Evolutionary conservation across 2,113 vertebrate species (phyloP).

Genomic region (Bos taurus): ARS-UCD2.0 NC_037331.1:19422001-19422500

Average conservation of each 20-base stretch:
- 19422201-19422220: too few relatives aligned
- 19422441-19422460: background rate
- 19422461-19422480: background rate
- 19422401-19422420: background rate
- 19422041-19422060: too few relatives aligned
- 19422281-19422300: background rate
- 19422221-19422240: background rate
- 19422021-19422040: too few relatives aligned
- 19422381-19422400: background rate
- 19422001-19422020: too few relatives aligned
- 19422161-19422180: too few relatives aligned
- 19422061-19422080: too few relatives aligned
- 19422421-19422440: background rate
- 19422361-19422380: background rate
- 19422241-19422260: background rate
- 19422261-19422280: background rate
- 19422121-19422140: too few relatives aligned
- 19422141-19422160: too few relatives aligned
- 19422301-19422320: background rate
- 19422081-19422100: too few relatives aligned
- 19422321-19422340: background rate
- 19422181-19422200: too few relatives aligned
- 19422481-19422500: background rate
- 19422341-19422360: background rate
- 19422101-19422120: too few relatives aligned